Conservation (phyloP, 92 coral and sea anemone genomes). For the Umimayanthus kanabou region DNA sequence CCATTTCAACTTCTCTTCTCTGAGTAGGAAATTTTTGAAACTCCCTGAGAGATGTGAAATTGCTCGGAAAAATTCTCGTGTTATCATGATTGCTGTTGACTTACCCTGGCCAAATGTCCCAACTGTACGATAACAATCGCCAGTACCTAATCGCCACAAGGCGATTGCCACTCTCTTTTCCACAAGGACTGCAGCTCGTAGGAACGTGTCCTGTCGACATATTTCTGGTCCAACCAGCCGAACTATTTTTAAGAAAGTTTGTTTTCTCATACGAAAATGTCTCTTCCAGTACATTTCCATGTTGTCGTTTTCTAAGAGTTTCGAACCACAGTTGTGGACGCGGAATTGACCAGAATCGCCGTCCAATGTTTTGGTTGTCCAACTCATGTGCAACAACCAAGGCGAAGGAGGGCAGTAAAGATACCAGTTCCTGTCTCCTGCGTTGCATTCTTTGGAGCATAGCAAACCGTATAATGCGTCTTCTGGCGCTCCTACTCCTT, state of each 20-base stretch:
- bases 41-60: not conserved
- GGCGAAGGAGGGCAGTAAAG: too few relatives aligned
- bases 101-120: not conserved
- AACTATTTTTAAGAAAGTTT: not conserved
- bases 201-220: not conserved
- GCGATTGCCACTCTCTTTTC: not conserved
- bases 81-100: not conserved
- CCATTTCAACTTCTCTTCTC: not conserved
- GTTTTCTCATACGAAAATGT: not conserved
- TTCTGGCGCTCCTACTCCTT: too few relatives aligned
- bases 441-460: too few relatives aligned
- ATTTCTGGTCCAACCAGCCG: not conserved
- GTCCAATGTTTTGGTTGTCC: too few relatives aligned
- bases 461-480: too few relatives aligned
- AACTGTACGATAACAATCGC: not conserved
- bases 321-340: constrained; percentile 8
- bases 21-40: not conserved
- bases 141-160: not conserved
- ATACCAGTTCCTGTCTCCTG: too few relatives aligned
- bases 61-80: not conserved
- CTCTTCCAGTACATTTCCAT: not conserved
- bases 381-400: too few relatives aligned
- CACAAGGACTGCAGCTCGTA: not conserved
- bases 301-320: not conserved
- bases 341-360: not conserved